Base-by-base conservation (phyloP, 2,113 vertebrate genomes). In the Anthoscopus minutus region DNA sequence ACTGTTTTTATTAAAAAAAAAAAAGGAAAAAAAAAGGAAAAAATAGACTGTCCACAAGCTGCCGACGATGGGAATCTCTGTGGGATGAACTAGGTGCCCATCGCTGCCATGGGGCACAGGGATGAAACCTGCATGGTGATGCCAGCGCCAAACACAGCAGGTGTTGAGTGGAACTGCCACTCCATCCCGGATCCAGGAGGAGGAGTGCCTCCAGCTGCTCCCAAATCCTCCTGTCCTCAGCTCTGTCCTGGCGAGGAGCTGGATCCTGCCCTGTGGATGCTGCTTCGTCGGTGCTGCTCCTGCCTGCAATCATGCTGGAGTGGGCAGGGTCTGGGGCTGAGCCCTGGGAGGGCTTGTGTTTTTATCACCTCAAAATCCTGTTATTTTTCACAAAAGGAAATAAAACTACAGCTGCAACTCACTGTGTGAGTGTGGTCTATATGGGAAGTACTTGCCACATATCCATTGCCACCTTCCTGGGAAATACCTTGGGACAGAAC, bases 341-440 rank as follows among this genome's bases (percentile, higher is more conserved):
- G 96, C 94, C 93, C 94, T 78, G 91, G 94, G 89, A 92, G 93
- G 90, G 70, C 10, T 17, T 45, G 25, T 60, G 78, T 85, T 79
- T 48, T 62, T 60, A 62, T 64, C 96, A 86, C 97, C 38, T 62
- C 30, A 54, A 73, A 95, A 60, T 71, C 78, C 82, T 96, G 96
- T 97, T 97, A 94, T 97, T 98, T 98, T 98, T 98, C 97, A 98
- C 96, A 94, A 97, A 97, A 97, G 90, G 95, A 97, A 98, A 98
- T 98, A 98, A 98, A 98, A 97, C 94, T 95, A 71, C 97, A 96
- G 90, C 96, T 96, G 97, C 94, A 97, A 89, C 50, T 67, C 12
- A 7, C 62, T 60, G 92, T 13, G 62, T 96, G 85, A 84, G 91
- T 30, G 56, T 97, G 70, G 62, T 97, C 81, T 83, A 45, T 96